A percentile compares a stretch with the other conserved stretches of the same genome.
Evolutionary conservation across 2,888 invertebrate genomes (phyloP).

Genomic region (Nineta flava): DNA sequence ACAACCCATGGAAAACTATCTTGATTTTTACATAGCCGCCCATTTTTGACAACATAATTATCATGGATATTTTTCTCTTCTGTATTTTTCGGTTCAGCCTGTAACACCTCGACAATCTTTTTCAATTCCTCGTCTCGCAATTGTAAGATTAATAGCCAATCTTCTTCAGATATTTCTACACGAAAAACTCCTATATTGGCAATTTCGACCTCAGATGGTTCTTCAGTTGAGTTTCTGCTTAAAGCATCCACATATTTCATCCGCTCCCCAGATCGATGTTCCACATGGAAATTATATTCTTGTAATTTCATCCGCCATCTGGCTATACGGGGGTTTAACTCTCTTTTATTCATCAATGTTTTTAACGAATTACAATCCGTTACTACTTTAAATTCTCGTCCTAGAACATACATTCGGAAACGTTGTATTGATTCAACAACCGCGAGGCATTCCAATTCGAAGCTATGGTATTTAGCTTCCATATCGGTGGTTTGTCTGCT

Average conservation of each 20-base stretch:
- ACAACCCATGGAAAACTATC: background rate
- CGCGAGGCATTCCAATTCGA: background rate
- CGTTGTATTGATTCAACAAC: background rate
- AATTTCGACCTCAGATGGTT: too few species aligned
- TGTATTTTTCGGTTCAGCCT: too few species aligned
- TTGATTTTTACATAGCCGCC: background rate
- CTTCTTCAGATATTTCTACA: too few species aligned
- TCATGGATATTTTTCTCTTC: too few species aligned
- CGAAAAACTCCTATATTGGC: too few species aligned
- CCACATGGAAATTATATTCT: background rate
- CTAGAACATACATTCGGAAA: background rate
- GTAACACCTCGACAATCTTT: too few species aligned
- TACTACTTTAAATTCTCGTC: background rate
- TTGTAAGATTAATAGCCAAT: too few species aligned
- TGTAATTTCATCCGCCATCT: background rate
- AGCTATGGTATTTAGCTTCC: background rate
- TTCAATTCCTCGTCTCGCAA: too few species aligned
- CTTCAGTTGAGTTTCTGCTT: background rate
- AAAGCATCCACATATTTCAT: background rate
- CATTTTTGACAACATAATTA: background rate
- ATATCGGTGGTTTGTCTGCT: background rate
- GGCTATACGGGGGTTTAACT: background rate
- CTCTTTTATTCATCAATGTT: background rate
- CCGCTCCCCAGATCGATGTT: background rate
- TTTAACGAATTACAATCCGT: background rate